Evolutionary conservation across 2,113 vertebrate genomes (phyloP), one percentile per base, ranked within the genome.

Genomic region (Oenanthe oenanthe): DNA sequence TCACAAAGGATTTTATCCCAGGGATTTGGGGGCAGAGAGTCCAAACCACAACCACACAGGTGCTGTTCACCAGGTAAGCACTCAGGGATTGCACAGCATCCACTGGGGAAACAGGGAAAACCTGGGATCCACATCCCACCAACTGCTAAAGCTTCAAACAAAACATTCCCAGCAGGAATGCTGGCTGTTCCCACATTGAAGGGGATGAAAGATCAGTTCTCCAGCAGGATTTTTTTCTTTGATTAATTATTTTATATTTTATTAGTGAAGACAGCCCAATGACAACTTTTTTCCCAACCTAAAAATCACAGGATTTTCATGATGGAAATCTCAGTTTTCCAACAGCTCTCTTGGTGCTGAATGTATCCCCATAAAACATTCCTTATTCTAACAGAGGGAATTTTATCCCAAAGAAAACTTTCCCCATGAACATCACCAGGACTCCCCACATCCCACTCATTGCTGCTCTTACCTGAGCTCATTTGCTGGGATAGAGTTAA

Each of bases 1-100:
- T 93, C 63, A 99, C 96, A 91, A 99, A 98, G 92, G 97, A 98
- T 17, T 95, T 96, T 9, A 98, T 89, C 14, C 48, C 56, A 2
- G 97, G 94, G 28, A 45, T 86, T 19, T 94, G 89, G 66, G 98
- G 96, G 10, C 84, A 66, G 24, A 99, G 94, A 0, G 72, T 97
- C 99, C 99, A 99, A 42, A 98, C 97, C 88, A 99, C 62, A 56
- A 98, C 80, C 51, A 98, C 98, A 91, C 98, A 99, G 24, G 97
- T 98, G 97, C 97, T 98, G 97, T 99, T 99, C 89, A 99, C 89
- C 7, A 97, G 88, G 75, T 96, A 87, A 38, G 96, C 98, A 1
- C 85, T 96, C 50, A 99, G 98, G 0, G 98, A 98, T 29, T 71
- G 95, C 89, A 99, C 93, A 1, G 76, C 94, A 5, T 76, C 94